Conservation (phyloP, 2,113 vertebrate genomes). For the Barnardius zonarius region DNA sequence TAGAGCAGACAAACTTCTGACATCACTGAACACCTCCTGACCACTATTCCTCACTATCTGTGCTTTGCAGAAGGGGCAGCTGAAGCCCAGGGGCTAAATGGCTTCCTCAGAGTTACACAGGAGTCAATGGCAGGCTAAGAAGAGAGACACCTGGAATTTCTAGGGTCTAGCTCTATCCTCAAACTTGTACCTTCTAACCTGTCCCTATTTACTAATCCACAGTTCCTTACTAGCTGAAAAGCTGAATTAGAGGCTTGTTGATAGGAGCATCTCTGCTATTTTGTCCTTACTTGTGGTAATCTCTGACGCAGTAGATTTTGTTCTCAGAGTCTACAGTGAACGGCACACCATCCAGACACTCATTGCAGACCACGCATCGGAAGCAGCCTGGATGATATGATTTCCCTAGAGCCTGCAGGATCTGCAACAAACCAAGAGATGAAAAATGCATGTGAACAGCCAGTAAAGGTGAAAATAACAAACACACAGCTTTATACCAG, state of each 20-base stretch:
- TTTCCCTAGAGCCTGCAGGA: conserved; percentile 94
- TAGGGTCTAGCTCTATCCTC: background rate
- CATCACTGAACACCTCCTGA: background rate
- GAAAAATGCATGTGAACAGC: background rate
- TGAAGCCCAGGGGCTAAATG: background rate
- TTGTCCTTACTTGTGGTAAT: conserved; percentile 90
- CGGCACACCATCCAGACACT: conserved; percentile 94
- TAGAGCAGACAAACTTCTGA: background rate
- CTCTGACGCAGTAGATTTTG: conserved; percentile 95
- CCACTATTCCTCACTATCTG: background rate
- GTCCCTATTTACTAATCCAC: background rate
- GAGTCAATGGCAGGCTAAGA: background rate
- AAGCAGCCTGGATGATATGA: conserved; percentile 96
- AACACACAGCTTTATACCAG: background rate
- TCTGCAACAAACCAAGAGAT: conserved; percentile 73
- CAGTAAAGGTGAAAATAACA: background rate
- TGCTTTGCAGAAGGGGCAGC: background rate
- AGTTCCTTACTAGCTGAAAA: background rate
- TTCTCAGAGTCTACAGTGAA: conserved; percentile 96
- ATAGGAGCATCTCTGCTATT: background rate
- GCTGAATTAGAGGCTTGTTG: background rate
- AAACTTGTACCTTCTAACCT: background rate
- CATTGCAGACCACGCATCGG: conserved; percentile 92
- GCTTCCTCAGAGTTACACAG: background rate
- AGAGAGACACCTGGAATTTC: background rate